Percentiles rank a stretch among this genome's conserved stretches.
Conservation (phyloP, 2,113 vertebrate species). For the Megaceryle torquata region DNA sequence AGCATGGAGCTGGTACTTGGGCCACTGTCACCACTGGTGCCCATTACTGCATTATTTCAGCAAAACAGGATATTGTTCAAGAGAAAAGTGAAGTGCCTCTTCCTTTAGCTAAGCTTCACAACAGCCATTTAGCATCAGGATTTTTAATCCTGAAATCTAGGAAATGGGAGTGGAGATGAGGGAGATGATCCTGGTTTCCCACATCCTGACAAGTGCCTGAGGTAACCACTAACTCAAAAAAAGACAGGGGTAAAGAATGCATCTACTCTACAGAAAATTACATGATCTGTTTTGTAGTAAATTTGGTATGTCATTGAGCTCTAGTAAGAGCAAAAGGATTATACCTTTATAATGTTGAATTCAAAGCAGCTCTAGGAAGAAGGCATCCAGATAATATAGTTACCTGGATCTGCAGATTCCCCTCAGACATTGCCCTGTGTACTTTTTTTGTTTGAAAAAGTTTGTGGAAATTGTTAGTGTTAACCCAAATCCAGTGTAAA, state of each 20-base stretch:
- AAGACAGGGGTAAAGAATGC: not conserved
- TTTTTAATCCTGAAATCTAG: not conserved
- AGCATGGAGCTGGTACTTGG: not conserved
- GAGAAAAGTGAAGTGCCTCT: not conserved
- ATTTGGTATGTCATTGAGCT: not conserved
- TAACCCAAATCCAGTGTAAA: not conserved
- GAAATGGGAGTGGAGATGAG: not conserved
- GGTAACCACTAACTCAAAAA: not conserved
- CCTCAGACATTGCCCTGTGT: accelerated
- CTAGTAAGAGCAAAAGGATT: not conserved
- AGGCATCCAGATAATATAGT: not conserved
- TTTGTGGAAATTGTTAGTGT: not conserved
- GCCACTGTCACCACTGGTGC: not conserved
- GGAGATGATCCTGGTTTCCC: not conserved
- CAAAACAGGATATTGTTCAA: not conserved
- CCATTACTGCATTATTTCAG: not conserved
- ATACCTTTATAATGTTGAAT: not conserved
- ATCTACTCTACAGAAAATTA: not conserved
- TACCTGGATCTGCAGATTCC: not conserved
- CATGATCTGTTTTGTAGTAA: not conserved
- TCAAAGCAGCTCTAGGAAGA: not conserved
- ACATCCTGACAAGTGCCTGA: not conserved
- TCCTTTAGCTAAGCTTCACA: not conserved
- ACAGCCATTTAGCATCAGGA: not conserved
- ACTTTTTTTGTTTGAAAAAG: not conserved